phyloP scores from a whole-genome alignment of 1,140 invertebrate species.

The Hormaphis cornu region DNA sequence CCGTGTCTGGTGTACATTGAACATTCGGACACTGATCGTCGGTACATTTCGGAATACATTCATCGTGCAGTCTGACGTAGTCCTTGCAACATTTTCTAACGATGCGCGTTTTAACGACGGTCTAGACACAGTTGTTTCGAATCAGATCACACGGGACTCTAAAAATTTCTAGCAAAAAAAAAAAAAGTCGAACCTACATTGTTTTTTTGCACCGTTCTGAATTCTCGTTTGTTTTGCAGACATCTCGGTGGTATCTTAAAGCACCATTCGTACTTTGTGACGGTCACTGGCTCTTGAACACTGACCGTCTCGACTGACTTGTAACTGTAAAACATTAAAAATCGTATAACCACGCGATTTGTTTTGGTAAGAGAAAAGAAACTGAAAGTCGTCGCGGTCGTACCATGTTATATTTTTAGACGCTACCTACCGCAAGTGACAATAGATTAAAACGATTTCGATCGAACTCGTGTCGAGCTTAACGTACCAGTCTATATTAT shows the following conservation, averaged over 20 bases:
- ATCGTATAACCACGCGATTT: too few species aligned
- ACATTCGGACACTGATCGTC: neutral
- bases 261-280: neutral
- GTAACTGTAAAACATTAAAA: neutral
- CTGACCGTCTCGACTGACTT: neutral
- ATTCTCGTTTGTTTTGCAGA: neutral
- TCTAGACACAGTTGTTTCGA: neutral
- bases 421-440: too few species aligned
- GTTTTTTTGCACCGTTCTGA: neutral
- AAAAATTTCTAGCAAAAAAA: neutral
- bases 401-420: too few species aligned
- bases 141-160: neutral
- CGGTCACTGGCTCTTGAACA: neutral
- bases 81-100: neutral
- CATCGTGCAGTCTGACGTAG: neutral
- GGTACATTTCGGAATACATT: neutral
- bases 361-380: too few species aligned
- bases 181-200: neutral
- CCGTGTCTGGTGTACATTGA: neutral
- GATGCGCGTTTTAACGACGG: neutral
- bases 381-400: too few species aligned
- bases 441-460: too few species aligned
- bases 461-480: too few species aligned
- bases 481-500: too few species aligned
- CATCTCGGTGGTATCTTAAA: conserved; percentile 5